These are phyloP conservation scores for Muscidifurax raptorellus DNA, from an alignment of 1,140 invertebrate species.

Conservation along the genomic window DNA sequence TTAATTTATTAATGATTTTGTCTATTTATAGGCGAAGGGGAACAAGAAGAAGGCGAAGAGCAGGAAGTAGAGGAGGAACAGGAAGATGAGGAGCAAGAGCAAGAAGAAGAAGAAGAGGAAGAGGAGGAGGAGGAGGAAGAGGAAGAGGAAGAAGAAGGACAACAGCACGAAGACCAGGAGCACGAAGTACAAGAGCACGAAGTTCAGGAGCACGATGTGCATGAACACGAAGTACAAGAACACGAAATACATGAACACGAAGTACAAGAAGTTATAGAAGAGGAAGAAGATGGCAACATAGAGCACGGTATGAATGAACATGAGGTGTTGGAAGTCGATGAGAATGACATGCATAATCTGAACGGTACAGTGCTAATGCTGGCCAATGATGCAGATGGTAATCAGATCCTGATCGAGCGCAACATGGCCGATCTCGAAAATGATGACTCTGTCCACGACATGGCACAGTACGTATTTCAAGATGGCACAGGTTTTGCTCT, in stretches of 20 bases:
- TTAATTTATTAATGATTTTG: not conserved
- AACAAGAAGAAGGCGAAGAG: conserved; percentile 23
- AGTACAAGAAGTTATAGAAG: conserved; percentile 45
- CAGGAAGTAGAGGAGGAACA: conserved; percentile 33
- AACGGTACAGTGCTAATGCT: conserved; percentile 72
- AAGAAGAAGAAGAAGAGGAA: conserved; percentile 43
- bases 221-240: conserved; percentile 55
- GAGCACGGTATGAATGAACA: conserved; percentile 55
- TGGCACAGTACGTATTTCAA: conserved; percentile 63
- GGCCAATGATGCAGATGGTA: conserved; percentile 69
- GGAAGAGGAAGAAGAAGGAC: conserved; percentile 18
- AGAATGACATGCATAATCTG: conserved; percentile 66
- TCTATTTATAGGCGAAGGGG: conserved; percentile 28
- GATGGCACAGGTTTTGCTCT: conserved; percentile 58
- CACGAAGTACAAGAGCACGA: conserved; percentile 52
- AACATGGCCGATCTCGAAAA: conserved; percentile 64
- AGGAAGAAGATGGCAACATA: conserved; percentile 49
- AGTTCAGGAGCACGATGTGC: conserved; percentile 50
- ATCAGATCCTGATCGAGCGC: conserved; percentile 71
- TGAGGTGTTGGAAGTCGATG: conserved; percentile 57
- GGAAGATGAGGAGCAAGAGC: conserved; percentile 22
- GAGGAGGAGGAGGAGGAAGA: conserved; percentile 32
- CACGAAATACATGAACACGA: conserved; percentile 42
- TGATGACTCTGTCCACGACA: conserved; percentile 66
- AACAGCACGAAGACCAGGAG: conserved; percentile 45